phyloP scores from a whole-genome alignment of 1,140 invertebrate species.

The Musca domestica region DNA sequence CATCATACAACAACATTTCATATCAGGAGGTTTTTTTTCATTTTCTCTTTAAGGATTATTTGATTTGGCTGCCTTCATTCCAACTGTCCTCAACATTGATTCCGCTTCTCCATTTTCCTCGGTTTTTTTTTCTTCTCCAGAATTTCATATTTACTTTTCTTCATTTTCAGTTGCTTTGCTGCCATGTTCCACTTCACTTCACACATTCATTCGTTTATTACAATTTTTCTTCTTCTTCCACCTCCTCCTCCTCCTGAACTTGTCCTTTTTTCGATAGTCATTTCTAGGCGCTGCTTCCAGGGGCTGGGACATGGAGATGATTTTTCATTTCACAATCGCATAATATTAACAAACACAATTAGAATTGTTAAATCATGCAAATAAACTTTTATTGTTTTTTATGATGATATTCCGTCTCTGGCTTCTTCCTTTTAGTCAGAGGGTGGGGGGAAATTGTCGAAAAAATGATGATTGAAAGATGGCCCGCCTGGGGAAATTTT shows the following conservation, averaged over 20 bases:
- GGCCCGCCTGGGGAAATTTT: no score
- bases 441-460: no score
- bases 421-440: constrained; percentile 26
- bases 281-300: no score
- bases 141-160: not conserved
- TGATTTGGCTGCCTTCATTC: no score
- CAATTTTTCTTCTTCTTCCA: constrained; percentile 10
- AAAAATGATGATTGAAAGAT: no score
- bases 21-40: no score
- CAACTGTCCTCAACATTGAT: no score
- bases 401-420: constrained; percentile 42
- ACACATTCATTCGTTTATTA: not conserved
- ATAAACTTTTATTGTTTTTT: constrained; percentile 52
- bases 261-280: not conserved
- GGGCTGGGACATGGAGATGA: no score
- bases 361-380: constrained; percentile 54
- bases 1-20: no score
- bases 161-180: not conserved
- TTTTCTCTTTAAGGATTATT: no score
- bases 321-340: constrained; percentile 31
- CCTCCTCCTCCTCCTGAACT: constrained; percentile 28
- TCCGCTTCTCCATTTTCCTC: no score
- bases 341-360: constrained; percentile 39
- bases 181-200: not conserved
- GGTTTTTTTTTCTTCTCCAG: no score